Evolutionary conservation across 2,888 invertebrate genomes (phyloP).

Genomic region (Osedax fenrisi): DNA sequence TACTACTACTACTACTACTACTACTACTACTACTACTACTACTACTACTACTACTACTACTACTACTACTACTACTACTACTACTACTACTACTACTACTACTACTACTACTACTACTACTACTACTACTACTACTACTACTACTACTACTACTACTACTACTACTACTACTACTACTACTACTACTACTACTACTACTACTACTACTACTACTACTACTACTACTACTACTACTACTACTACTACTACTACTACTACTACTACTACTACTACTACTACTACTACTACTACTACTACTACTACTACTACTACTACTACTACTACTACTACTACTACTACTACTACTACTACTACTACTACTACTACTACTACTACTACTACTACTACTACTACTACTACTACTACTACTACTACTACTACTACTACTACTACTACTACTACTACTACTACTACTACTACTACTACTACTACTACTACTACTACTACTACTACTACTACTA

Average conservation of each 20-base stretch:
- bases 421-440: not conserved
- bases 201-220: slow-evolving; percentile 23
- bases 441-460: not conserved
- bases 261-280: slow-evolving; percentile 18
- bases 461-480: not conserved
- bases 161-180: slow-evolving; percentile 13
- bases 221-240: slow-evolving; percentile 26
- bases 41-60: slow-evolving; percentile 25
- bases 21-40: slow-evolving; percentile 25
- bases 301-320: not conserved
- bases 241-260: slow-evolving; percentile 25
- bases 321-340: not conserved
- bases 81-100: slow-evolving; percentile 21
- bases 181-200: slow-evolving; percentile 11
- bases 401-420: not conserved
- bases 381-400: not conserved
- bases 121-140: slow-evolving; percentile 21
- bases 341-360: slow-evolving; percentile 1
- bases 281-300: not conserved
- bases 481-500: not conserved
- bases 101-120: slow-evolving; percentile 24
- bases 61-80: slow-evolving; percentile 18
- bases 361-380: not conserved
- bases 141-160: slow-evolving; percentile 17
- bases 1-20: slow-evolving; percentile 15